Percentiles rank a stretch among this genome's conserved stretches.
Conservation (phyloP, 2,888 invertebrate species). For the Fabriciana adippe region DNA sequence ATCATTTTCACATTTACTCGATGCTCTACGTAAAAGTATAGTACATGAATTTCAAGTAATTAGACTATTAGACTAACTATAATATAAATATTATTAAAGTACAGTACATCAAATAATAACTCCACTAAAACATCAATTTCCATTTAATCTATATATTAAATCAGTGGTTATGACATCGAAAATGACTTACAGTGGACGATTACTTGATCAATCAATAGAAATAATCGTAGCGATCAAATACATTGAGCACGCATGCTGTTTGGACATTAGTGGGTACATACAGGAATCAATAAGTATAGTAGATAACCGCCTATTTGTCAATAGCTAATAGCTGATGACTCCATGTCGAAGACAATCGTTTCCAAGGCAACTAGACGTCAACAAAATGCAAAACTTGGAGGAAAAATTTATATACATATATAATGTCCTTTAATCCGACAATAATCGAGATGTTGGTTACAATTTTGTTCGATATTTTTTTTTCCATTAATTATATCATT, state of each 20-base stretch:
- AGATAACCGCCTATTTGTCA: slow-evolving; percentile 62
- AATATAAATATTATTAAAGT: slow-evolving; percentile 10
- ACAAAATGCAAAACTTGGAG: slow-evolving; percentile 50
- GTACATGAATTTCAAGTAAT: neutral
- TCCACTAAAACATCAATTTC: slow-evolving; percentile 20
- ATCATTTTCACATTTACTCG: too few relatives aligned
- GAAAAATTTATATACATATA: slow-evolving; percentile 1
- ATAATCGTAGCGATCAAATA: slow-evolving; percentile 58
- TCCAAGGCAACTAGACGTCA: slow-evolving; percentile 64
- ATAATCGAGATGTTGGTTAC: neutral
- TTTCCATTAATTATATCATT: too few relatives aligned
- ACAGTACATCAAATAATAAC: slow-evolving; percentile 6
- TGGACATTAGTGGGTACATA: slow-evolving; percentile 49
- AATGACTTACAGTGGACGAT: slow-evolving; percentile 32
- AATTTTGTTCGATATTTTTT: neutral
- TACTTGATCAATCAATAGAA: slow-evolving; percentile 55
- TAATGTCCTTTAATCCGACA: slow-evolving; percentile 5
- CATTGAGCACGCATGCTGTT: slow-evolving; percentile 51
- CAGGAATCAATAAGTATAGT: slow-evolving; percentile 42
- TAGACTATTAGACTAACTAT: neutral
- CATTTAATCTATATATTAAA: slow-evolving; percentile 29
- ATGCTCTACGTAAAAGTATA: too few relatives aligned
- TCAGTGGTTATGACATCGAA: slow-evolving; percentile 28
- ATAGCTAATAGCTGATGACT: slow-evolving; percentile 72
- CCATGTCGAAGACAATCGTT: slow-evolving; percentile 72